Base-by-base conservation (phyloP, 1,140 invertebrate species). In the Laupala kohalensis region DNA sequence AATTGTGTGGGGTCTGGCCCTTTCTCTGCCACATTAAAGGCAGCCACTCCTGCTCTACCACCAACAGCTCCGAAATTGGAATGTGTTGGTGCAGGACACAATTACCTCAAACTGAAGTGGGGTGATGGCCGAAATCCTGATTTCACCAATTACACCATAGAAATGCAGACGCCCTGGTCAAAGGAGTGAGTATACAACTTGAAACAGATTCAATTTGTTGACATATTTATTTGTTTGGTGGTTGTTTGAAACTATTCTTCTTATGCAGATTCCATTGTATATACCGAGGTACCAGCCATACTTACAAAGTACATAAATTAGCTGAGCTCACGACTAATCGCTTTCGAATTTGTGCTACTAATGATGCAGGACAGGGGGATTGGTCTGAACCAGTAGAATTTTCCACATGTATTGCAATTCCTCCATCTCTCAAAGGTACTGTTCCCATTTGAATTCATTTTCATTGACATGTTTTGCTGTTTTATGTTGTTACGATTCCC, bases 71-170 rank as follows among this genome's bases (percentile, higher is more conserved):
- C 93, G 1, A 79, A 80, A 64, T 81, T 95, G 15, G 88, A 92
- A 75, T 91, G 89, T 78, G 84, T 88, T 6, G 85, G 84, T 64
- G 81, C 83, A 6, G 88, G 87, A 1, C 90, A 93, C 80, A 94
- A 93, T 80, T 89, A 87, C 80, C 83, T 96, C 67, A 93, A 92
- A 77, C 83, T 96, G 24, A 92, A 92, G 79, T 96, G 94, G 93
- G 88, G 86, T 23, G 88, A 91, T 64, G 85, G 84, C 15, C 84
- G 85, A 75, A 88, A 86, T 74, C 76, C 82, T 13, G 88, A 90
- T 76, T 87, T 86, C 75, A 87, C 89, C 13, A 88, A 90, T 75
- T 94, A 92, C 81, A 88, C 85, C 73, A 83, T 95, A 67, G 91
- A 94, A 82, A 91, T 92, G 88, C 87, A 88, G 74, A 87, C 86